A percentile compares a stretch with the other conserved stretches of the same genome.
Evolutionary conservation across 2,113 vertebrate genomes (phyloP).

Genomic region (Urocitellus parryii): DNA sequence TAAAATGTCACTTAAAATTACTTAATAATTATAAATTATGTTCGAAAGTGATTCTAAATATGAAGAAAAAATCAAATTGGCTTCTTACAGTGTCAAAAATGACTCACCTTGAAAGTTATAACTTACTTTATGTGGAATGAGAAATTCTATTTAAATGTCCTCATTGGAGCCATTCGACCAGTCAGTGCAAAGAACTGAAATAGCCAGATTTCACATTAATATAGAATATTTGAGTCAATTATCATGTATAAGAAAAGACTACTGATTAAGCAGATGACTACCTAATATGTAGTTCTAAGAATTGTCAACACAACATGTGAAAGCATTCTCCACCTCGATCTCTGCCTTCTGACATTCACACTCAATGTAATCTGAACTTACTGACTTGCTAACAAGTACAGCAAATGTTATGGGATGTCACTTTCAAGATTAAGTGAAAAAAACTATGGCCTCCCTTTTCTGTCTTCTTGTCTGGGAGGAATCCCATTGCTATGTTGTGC

Average conservation of each 20-base stretch:
- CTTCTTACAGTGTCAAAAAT: not conserved
- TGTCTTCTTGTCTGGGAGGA: not conserved
- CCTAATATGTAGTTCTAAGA: not conserved
- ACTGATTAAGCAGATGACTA: not conserved
- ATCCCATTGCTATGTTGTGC: not conserved
- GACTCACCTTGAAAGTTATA: not conserved
- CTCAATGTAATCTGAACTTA: not conserved
- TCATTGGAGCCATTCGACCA: not conserved
- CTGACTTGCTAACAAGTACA: not conserved
- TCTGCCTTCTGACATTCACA: not conserved
- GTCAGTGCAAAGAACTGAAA: not conserved
- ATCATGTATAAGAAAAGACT: not conserved
- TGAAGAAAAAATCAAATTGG: not conserved
- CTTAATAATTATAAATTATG: conserved; percentile 25
- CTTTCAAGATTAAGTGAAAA: not conserved
- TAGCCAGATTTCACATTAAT: not conserved
- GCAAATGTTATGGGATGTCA: not conserved
- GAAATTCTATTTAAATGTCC: not conserved
- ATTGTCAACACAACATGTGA: not conserved
- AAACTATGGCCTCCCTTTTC: not conserved
- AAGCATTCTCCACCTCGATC: not conserved
- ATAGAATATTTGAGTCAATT: not conserved
- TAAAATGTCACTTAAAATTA: not conserved
- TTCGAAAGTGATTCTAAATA: not conserved
- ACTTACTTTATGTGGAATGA: not conserved